phyloP scores from a whole-genome alignment of 2,888 invertebrate genomes.

The Apamea epomidion region DNA sequence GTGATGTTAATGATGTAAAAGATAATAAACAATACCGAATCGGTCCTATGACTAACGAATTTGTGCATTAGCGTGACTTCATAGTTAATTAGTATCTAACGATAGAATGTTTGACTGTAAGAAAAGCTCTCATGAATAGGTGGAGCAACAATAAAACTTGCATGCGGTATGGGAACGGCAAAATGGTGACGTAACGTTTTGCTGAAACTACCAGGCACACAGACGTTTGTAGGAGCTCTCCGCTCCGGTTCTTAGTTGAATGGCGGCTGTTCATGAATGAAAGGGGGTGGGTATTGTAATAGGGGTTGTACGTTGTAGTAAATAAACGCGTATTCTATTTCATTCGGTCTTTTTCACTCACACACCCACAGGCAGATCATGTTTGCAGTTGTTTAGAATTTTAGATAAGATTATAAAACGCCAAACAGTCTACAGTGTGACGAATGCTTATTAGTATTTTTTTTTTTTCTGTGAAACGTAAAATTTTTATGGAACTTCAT shows the following conservation, averaged over 20 bases:
- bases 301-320: constrained; percentile 31
- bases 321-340: constrained; percentile 4
- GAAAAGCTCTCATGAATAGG: neutral
- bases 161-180: constrained; percentile 57
- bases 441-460: neutral
- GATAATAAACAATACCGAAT: constrained; percentile 12
- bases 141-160: neutral
- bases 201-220: constrained; percentile 76
- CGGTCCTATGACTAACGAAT: neutral
- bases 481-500: neutral
- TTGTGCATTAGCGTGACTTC: neutral
- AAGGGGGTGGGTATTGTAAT: constrained; percentile 24
- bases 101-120: neutral
- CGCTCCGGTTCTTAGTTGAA: constrained; percentile 5
- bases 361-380: neutral
- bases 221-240: constrained; percentile 66
- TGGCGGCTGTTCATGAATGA: constrained; percentile 41
- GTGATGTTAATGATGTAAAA: constrained; percentile 15
- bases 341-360: constrained; percentile 8
- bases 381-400: neutral
- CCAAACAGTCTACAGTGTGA: neutral
- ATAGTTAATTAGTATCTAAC: neutral
- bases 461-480: neutral
- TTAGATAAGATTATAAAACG: neutral
- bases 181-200: constrained; percentile 81